Base-by-base conservation (phyloP, 2,113 vertebrate species). In the Poeciliopsis retropinna region DNA sequence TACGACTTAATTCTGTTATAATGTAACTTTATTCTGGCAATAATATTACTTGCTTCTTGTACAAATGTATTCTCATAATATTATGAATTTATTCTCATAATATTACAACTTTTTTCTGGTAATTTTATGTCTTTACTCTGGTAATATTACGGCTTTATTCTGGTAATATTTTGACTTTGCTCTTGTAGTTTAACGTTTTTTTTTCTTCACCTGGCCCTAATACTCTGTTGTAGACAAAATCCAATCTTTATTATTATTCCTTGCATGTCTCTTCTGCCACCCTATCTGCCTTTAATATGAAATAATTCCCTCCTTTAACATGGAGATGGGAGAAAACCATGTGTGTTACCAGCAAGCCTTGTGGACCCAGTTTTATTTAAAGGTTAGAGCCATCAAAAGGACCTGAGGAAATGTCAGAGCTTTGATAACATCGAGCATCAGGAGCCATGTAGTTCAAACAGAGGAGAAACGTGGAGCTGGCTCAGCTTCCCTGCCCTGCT, bases 331-430 rank as follows among this genome's bases (percentile, higher is more conserved):
- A 66, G 63, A 67, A 66, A 67, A 28, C 13, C 13, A 2, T 73
- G 37, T 82, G 87, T 80, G 64, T 82, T 87, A 81, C 84, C 87
- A 80, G 85, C 83, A 79, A 82, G 86, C 64, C 31, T 51, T 6
- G 0, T 72, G 17, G 67, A 85, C 82, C 87, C 14, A 65, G 78
- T 73, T 84, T 82, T 31, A 57, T 65, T 75, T 80, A 91, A 94
- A 93, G 88, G 93, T 93, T 85, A 91, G 60, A 28, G 67, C 37
- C 83, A 87, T 91, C 80, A 86, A 83, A 83, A 90, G 72, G 32
- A 30, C 44, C 19, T 34, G 61, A 68, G 78, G 79, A 78, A 87
- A 87, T 85, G 89, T 86, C 89, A 89, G 75, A 3, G 63, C 73
- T 62, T 25, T 68, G 77, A 80, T 80, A 85, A 79, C 13, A 39